Evolutionary conservation across 2,888 invertebrate genomes (phyloP), one percentile per base, ranked within the genome.

Genomic region (Apantesis nais): DNA sequence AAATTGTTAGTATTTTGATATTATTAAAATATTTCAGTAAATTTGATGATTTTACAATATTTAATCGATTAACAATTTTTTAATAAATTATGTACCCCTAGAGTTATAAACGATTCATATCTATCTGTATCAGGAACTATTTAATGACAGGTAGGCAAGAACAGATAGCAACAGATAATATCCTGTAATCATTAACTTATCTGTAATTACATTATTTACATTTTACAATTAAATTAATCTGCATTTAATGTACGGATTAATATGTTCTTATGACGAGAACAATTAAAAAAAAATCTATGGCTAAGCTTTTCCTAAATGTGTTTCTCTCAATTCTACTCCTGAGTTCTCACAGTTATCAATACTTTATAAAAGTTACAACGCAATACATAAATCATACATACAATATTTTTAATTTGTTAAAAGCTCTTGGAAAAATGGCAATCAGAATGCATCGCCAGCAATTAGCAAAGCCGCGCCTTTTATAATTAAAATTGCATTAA

Each of bases 401-500:
- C 75, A 77, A 84, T 87, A 86, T 89, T 92, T 93, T 92, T 92
- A 93, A 94, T 94, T 92, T 92, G 90, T 92, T 93, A 93, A 93
- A 93, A 93, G 93, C 93, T 85, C 85, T 85, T 85, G 85, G 89
- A 92, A 93, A 94, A 94, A 92, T 89, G 90, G 88, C 93, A 93
- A 93, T 94, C 93, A 90, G 91, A 89, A 92, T 94, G 92, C 92
- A 90, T 78, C 74, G 87, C 83, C 83, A 80, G 92, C 92, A 92
- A 89, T 90, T 92, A 88, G 91, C 88, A 74, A 76, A 73, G 87
- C 86, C 93, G 89, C 94, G 86, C 94, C 94, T 93, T 86, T 92
- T 91, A 94, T 92, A 94, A 94, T 94, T 95, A 95, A 94, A 94
- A 94, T 95, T 94, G 93, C 94, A 94, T 94, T 94, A 94, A 91